These are phyloP conservation scores for Thomomys bottae DNA, from an alignment of 2,113 vertebrate genomes.

Conservation along the genomic window DNA sequence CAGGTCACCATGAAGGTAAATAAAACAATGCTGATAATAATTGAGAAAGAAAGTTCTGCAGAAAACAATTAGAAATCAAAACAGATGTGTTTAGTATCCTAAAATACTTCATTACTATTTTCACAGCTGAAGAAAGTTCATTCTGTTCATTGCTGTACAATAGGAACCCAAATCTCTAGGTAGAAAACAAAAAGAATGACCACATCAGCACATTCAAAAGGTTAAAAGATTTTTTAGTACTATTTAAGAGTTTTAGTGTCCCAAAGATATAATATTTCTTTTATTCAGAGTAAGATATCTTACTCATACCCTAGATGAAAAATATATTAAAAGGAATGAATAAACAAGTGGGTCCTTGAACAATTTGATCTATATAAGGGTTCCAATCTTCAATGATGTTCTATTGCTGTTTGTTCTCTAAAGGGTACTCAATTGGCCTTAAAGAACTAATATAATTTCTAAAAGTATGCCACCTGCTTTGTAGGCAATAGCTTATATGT, in stretches of 20 bases:
- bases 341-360: conserved; percentile 14
- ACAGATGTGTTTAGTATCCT: conserved; percentile 6
- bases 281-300: conserved; percentile 49
- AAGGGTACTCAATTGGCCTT: conserved; percentile 10
- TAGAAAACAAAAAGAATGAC: background rate
- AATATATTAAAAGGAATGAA: conserved; percentile 36
- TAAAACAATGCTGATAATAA: conserved; percentile 6
- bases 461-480: conserved; percentile 71
- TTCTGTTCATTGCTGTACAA: conserved; percentile 20
- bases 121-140: conserved; percentile 40
- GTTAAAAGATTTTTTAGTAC: conserved; percentile 53
- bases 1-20: conserved; percentile 30
- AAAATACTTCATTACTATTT: background rate
- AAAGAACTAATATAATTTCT: conserved; percentile 68
- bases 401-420: conserved; percentile 56
- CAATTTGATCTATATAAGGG: conserved; percentile 45
- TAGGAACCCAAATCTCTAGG: conserved; percentile 14
- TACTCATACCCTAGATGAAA: conserved; percentile 63
- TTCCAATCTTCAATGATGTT: conserved; percentile 11
- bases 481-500: conserved; percentile 60
- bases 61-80: conserved; percentile 48
- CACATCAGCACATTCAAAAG: conserved; percentile 36
- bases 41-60: background rate
- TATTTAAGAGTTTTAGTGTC: conserved; percentile 59
- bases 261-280: conserved; percentile 48